Base-by-base conservation (phyloP, 1,140 invertebrate species). In the Leptestheria dahalacensis region DNA sequence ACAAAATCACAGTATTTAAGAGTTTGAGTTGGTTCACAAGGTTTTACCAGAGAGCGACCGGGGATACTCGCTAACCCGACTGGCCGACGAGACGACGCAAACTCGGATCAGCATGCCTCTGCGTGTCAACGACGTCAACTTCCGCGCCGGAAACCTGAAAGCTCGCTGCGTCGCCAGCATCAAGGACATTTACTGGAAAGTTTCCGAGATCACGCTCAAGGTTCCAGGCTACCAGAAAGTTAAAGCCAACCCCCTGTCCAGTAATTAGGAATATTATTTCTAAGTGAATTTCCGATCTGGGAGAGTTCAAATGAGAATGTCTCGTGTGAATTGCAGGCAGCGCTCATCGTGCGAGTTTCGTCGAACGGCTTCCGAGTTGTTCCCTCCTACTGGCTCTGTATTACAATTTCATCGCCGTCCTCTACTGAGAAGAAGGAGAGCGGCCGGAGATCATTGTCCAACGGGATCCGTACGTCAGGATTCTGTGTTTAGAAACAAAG, bases 361-460 rank as follows among this genome's bases (percentile, higher is more conserved):
- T n/a, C n/a, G n/a, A n/a, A n/a, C n/a, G n/a, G n/a, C n/a, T n/a
- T n/a, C n/a, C n/a, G n/a, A n/a, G n/a, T n/a, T n/a, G n/a, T n/a
- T n/a, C n/a, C n/a, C n/a, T n/a, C n/a, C n/a, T n/a, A 41, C 6
- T 41, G 6, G 33, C 6, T 12, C 18, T 55, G 28, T 29, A 55
- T 33, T 55, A 81, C 69, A 66, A 93, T 82, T 56, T 76, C 82
- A 73, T 93, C 88, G 57, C 84, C 84, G 66, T 86, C 80, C 74
- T 90, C 84, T 33, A 93, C 74, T 0, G 88, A 90, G 73, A 85
- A 94, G 71, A 83, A 91, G 61, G 79, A 79, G 28, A 94, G 70
- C 64, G 86, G 80, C 70, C 88, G 85, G 58, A 86, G 79, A 57
- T 82, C 79, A 69, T 91, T 91, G 62, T 90, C 85, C 56, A 92